Percentiles rank a stretch among this genome's conserved stretches.
Conservation (phyloP, 2,888 invertebrate genomes). For the Melipona beecheii region DNA sequence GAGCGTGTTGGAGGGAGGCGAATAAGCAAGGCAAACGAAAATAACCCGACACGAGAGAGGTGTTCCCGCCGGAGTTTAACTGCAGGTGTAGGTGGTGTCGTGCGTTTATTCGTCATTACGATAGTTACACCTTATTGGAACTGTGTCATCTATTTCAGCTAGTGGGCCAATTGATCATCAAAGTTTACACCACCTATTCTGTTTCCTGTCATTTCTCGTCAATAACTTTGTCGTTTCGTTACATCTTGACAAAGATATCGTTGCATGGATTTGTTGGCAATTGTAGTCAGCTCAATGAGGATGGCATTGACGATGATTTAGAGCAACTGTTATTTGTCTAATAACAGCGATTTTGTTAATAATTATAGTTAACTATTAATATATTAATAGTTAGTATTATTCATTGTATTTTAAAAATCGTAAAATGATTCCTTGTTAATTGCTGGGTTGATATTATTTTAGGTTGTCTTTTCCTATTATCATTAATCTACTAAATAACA, state of each 20-base stretch:
- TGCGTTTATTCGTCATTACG: slow-evolving; percentile 39
- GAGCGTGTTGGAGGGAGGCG: slow-evolving; percentile 59
- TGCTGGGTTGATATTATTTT: neutral
- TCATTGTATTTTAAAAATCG: neutral
- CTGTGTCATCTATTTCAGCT: slow-evolving; percentile 39
- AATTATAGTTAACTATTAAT: neutral
- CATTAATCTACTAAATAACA: too few relatives aligned
- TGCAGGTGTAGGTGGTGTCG: slow-evolving; percentile 62
- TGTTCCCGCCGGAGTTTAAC: slow-evolving; percentile 46
- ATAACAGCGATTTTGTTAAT: neutral
- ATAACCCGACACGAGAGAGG: slow-evolving; percentile 65
- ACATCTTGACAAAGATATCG: neutral
- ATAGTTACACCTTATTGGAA: slow-evolving; percentile 32
- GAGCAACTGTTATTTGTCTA: slow-evolving; percentile 7
- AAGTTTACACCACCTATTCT: too few relatives aligned
- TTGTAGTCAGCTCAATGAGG: neutral
- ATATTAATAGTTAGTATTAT: neutral
- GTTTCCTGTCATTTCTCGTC: neutral
- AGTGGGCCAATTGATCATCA: neutral
- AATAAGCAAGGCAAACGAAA: slow-evolving; percentile 66
- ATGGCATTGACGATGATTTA: slow-evolving; percentile 41
- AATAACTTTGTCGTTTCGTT: neutral
- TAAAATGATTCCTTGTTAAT: neutral
- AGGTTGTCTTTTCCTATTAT: neutral
- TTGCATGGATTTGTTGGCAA: slow-evolving; percentile 15